phyloP scores from a whole-genome alignment of 2,888 invertebrate genomes.

The Tridacna gigas region DNA sequence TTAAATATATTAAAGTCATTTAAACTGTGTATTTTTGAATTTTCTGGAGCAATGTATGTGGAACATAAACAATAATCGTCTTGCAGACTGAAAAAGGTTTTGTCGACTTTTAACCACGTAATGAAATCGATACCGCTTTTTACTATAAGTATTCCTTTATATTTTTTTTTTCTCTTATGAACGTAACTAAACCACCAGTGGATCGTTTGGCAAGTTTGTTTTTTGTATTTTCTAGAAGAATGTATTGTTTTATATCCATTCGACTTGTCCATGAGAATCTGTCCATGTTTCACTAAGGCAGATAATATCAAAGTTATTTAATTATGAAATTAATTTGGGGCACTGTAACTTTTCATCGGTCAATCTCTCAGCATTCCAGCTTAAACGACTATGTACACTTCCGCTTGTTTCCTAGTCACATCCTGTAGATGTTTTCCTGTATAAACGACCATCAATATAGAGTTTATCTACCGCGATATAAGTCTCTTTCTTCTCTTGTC shows the following conservation, averaged over 20 bases:
- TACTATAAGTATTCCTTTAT: not conserved
- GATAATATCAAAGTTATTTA: not conserved
- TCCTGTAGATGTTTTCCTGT: not conserved
- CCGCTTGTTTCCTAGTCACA: not conserved
- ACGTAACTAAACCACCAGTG: not conserved
- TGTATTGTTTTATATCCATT: slow-evolving; percentile 28
- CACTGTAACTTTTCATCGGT: not conserved
- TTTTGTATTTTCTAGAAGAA: slow-evolving; percentile 11
- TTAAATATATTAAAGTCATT: not conserved
- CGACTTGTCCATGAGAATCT: slow-evolving; percentile 5
- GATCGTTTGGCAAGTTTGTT: slow-evolving; percentile 31
- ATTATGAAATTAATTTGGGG: not conserved
- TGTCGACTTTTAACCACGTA: not conserved
- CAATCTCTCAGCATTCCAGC: not conserved
- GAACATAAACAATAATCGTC: not conserved
- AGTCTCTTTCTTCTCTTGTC: not conserved
- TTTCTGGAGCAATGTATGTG: slow-evolving; percentile 10
- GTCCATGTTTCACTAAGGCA: slow-evolving; percentile 28
- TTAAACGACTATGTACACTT: not conserved
- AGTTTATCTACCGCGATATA: not conserved
- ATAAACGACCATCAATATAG: not conserved
- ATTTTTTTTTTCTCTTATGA: not conserved
- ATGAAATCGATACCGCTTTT: not conserved
- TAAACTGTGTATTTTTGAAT: not conserved
- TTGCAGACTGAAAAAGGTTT: not conserved